These are phyloP conservation scores for Orcinus orca DNA, from an alignment of 2,113 vertebrate species.

Conservation along the genomic window DNA sequence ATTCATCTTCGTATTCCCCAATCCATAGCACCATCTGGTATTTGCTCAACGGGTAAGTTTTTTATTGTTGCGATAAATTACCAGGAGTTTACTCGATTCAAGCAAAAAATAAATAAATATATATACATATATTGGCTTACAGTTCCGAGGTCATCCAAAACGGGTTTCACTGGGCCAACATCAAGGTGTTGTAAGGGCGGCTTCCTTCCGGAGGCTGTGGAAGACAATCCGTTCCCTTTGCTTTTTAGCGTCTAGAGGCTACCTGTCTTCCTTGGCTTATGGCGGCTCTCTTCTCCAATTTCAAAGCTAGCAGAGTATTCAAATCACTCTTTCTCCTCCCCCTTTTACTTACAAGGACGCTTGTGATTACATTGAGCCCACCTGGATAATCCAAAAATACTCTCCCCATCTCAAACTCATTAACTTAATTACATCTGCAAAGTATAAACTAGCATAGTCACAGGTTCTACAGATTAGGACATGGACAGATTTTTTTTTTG, in stretches of 20 bases:
- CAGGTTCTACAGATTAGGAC: background rate
- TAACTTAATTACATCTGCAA: background rate
- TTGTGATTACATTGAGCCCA: background rate
- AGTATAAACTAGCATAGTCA: background rate
- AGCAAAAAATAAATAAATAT: background rate
- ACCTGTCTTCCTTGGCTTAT: background rate
- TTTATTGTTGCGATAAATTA: background rate
- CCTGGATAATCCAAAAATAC: background rate
- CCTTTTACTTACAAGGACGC: background rate
- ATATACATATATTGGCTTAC: background rate
- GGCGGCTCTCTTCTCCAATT: background rate
- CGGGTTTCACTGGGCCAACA: background rate
- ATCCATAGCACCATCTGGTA: background rate
- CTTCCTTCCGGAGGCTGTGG: background rate
- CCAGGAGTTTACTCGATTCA: background rate
- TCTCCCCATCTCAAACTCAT: background rate
- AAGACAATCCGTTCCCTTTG: background rate
- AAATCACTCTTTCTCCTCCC: background rate
- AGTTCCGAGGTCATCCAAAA: background rate
- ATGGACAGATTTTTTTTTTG: background rate
- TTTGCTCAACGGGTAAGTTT: background rate
- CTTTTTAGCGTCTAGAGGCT: background rate
- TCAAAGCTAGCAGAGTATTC: background rate
- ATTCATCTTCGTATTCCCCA: background rate
- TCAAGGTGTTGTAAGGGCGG: background rate